These are phyloP conservation scores for Ondatra zibethicus DNA, from an alignment of 2,113 vertebrate species.

Conservation along the genomic window DNA sequence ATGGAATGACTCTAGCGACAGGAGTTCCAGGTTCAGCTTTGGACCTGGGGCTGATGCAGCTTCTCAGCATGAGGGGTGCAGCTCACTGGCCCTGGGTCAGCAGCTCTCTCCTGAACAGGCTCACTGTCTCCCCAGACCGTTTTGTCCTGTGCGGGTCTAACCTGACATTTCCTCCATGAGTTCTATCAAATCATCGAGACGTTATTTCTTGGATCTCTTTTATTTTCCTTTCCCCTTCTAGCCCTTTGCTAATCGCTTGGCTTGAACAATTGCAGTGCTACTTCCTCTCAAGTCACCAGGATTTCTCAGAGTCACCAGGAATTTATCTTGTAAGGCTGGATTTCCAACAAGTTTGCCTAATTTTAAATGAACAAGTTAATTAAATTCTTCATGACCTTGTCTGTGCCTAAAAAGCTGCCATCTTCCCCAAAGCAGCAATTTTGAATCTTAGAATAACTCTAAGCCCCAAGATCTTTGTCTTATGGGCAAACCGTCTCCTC, in stretches of 20 bases:
- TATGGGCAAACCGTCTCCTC: neutral
- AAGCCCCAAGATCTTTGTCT: neutral
- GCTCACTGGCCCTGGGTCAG: neutral
- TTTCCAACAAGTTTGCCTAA: neutral
- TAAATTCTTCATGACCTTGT: neutral
- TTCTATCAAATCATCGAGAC: neutral
- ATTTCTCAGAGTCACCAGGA: neutral
- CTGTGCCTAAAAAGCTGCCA: neutral
- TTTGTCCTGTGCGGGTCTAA: neutral
- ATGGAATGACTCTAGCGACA: neutral
- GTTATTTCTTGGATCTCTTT: neutral
- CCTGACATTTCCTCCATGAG: neutral
- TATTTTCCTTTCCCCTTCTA: neutral
- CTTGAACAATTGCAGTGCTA: neutral
- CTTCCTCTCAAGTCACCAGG: neutral
- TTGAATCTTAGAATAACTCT: neutral
- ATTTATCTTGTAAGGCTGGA: constrained; percentile 1
- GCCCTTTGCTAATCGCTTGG: neutral
- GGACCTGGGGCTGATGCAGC: neutral
- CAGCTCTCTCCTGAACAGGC: neutral
- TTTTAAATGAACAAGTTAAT: constrained; percentile 1
- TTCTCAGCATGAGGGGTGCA: neutral
- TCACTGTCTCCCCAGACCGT: neutral
- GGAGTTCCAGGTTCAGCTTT: neutral
- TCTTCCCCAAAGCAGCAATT: neutral